These are phyloP conservation scores for Drepana arcuata DNA, from an alignment of 1,140 invertebrate genomes.

Conservation along the genomic window DNA sequence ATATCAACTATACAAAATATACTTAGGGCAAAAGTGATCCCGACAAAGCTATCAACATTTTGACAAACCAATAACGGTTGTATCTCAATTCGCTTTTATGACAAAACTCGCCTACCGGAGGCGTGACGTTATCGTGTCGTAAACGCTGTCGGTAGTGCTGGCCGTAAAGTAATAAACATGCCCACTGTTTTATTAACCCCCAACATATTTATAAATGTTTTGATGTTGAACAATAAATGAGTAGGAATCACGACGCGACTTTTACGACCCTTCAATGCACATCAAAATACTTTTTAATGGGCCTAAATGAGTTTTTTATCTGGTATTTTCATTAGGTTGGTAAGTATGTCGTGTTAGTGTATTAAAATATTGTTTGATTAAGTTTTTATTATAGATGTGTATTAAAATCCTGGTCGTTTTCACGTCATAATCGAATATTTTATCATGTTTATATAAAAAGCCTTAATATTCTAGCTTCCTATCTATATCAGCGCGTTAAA, in stretches of 20 bases:
- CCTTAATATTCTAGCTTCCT: too few relatives aligned
- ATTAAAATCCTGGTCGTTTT: too few relatives aligned
- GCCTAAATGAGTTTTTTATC: constrained; percentile 16
- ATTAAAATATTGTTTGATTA: constrained; percentile 5
- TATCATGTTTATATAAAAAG: too few relatives aligned
- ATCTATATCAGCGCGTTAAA: too few relatives aligned
- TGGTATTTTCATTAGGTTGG: too few relatives aligned
- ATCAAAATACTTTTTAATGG: constrained; percentile 17
- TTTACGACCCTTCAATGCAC: constrained; percentile 15
- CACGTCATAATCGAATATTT: too few relatives aligned
- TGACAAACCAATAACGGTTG: constrained; percentile 6
- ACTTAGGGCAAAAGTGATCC: constrained; percentile 1
- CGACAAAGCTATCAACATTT: constrained; percentile 16
- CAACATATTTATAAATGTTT: constrained; percentile 33
- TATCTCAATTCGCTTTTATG: constrained; percentile 5
- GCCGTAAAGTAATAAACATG: constrained; percentile 32
- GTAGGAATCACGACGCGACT: constrained; percentile 7
- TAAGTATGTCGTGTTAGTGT: too few relatives aligned
- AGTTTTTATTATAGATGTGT: too few relatives aligned
- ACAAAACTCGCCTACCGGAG: constrained; percentile 11
- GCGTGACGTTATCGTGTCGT: constrained; percentile 14
- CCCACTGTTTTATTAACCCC: constrained; percentile 29
- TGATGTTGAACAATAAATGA: constrained; percentile 1
- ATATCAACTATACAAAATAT: background rate
- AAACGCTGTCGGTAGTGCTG: constrained; percentile 23